phyloP scores from a whole-genome alignment of 2,888 invertebrate genomes.

The Drosophila phalerata region DNA sequence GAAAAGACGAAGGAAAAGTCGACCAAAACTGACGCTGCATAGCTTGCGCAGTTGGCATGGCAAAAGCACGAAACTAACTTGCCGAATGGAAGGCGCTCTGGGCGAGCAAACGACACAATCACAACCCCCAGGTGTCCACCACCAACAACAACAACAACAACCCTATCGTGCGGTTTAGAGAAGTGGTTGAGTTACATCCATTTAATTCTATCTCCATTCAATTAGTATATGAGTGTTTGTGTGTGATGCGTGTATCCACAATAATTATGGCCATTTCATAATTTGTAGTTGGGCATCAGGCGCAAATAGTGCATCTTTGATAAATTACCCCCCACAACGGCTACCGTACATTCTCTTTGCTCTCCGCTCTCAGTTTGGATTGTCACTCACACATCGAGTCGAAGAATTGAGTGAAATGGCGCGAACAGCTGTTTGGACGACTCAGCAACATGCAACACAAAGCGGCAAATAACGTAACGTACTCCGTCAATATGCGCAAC shows the following conservation, averaged over 20 bases:
- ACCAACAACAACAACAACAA: constrained; percentile 29
- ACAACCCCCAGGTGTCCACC: constrained; percentile 42
- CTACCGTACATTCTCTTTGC: constrained; percentile 1
- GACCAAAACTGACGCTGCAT: background rate
- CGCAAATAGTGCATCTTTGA: constrained; percentile 33
- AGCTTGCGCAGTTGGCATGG: constrained; percentile 40
- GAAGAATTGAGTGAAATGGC: constrained; percentile 30
- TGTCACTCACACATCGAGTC: constrained; percentile 14
- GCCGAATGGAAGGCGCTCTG: constrained; percentile 25
- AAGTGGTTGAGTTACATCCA: constrained; percentile 43
- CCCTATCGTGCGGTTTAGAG: constrained; percentile 24
- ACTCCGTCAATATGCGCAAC: constrained; percentile 53
- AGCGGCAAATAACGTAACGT: constrained; percentile 49
- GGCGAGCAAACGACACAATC: constrained; percentile 30
- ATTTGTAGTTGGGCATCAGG: constrained; percentile 42
- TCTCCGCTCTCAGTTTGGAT: constrained; percentile 12
- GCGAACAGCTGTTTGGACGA: constrained; percentile 49
- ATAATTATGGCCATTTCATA: constrained; percentile 57
- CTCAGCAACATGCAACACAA: constrained; percentile 43
- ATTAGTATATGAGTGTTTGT: constrained; percentile 17
- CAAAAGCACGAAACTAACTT: constrained; percentile 38
- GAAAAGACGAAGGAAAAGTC: background rate
- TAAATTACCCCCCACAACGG: constrained; percentile 36
- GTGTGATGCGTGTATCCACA: constrained; percentile 41
- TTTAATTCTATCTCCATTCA: constrained; percentile 35